Conservation (phyloP, 2,888 invertebrate genomes). For the Zhuqinia jingwanae region DNA sequence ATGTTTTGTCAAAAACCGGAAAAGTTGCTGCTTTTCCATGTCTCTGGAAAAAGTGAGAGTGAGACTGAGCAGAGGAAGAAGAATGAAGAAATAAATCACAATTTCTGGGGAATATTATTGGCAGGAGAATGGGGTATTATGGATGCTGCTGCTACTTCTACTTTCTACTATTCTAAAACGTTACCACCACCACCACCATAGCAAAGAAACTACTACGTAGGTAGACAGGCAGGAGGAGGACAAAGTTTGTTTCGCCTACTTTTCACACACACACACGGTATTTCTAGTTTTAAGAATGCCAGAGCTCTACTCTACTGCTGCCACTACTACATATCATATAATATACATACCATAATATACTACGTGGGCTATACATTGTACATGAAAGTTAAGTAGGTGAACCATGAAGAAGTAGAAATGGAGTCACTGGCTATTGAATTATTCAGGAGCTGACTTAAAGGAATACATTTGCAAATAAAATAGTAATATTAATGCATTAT, state of each 20-base stretch:
- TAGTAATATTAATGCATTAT: neutral
- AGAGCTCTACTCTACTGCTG: no score
- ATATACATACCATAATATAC: no score
- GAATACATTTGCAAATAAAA: neutral
- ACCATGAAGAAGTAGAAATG: neutral
- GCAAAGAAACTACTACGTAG: neutral
- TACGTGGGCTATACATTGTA: no score
- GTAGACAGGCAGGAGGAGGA: neutral
- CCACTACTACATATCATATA: no score
- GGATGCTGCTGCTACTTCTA: no score
- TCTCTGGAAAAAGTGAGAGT: no score
- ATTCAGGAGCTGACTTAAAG: conserved; percentile 12
- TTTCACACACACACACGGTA: no score
- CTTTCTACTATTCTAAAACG: no score
- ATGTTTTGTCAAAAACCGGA: no score
- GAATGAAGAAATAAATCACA: conserved; percentile 65
- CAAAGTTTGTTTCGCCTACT: no score
- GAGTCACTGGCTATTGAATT: conserved; percentile 3
- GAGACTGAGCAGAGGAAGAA: conserved; percentile 8
- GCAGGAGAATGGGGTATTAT: neutral
- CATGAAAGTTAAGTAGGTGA: neutral
- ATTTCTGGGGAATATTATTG: conserved; percentile 54
- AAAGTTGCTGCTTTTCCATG: no score
- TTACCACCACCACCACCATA: neutral
- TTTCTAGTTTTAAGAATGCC: neutral